These are phyloP conservation scores for Propsilocerus akamusi DNA, from an alignment of 1,140 invertebrate species.

Conservation along the genomic window DNA sequence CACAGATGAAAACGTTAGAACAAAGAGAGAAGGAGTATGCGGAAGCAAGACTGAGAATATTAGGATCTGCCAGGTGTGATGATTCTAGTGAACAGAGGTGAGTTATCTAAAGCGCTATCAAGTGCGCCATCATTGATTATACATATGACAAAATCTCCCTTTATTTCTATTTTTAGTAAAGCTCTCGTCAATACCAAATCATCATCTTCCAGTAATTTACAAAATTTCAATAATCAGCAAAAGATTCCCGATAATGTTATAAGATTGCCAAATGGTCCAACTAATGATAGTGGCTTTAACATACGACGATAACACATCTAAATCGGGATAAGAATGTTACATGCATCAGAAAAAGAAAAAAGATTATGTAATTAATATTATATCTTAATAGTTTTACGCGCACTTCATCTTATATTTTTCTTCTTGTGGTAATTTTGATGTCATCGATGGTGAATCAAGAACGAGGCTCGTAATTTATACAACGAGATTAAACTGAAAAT, in stretches of 20 bases:
- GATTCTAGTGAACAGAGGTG: slow-evolving; percentile 52
- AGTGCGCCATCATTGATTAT: no score
- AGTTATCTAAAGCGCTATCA: slow-evolving; percentile 20
- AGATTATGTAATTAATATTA: no score
- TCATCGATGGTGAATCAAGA: no score
- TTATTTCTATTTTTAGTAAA: neutral
- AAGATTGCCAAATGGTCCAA: neutral
- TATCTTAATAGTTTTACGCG: no score
- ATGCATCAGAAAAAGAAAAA: no score
- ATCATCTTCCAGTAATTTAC: neutral
- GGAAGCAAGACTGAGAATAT: slow-evolving; percentile 60
- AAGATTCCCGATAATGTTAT: neutral
- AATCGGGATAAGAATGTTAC: no score
- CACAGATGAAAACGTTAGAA: slow-evolving; percentile 67
- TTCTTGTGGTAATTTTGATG: no score
- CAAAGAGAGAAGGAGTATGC: slow-evolving; percentile 79
- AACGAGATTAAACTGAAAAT: no score
- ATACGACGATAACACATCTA: neutral
- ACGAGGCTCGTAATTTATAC: no score
- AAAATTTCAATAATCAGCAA: neutral
- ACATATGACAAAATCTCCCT: no score
- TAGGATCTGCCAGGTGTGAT: slow-evolving; percentile 59
- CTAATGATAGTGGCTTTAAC: neutral
- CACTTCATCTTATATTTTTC: no score
- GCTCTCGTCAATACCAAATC: neutral